Conservation (phyloP, 2,113 vertebrate species). For the Callionymus lyra region DNA sequence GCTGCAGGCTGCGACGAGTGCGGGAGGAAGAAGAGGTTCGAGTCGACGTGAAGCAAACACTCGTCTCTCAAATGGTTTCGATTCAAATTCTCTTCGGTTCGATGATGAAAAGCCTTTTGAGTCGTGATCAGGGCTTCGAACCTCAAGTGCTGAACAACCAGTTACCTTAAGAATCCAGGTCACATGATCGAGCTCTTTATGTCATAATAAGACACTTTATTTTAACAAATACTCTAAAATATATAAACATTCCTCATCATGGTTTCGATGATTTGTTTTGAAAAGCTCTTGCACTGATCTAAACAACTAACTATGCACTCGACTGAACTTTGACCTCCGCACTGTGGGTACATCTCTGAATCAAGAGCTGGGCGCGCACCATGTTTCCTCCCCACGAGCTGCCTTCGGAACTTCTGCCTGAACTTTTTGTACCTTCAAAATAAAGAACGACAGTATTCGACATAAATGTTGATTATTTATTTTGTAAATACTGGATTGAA, state of each 20-base stretch:
- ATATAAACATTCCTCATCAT: too few relatives aligned
- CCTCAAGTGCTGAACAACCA: too few relatives aligned
- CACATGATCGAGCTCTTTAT: too few relatives aligned
- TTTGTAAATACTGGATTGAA: slow-evolving; percentile 43
- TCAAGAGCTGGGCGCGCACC: slow-evolving; percentile 10
- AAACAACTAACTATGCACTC: slow-evolving; percentile 50
- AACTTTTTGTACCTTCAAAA: slow-evolving; percentile 49
- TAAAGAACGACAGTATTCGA: slow-evolving; percentile 35
- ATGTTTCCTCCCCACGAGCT: slow-evolving; percentile 36
- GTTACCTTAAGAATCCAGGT: too few relatives aligned
- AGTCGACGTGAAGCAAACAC: slow-evolving; percentile 31
- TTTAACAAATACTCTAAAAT: too few relatives aligned
- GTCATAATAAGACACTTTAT: too few relatives aligned
- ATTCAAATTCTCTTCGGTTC: too few relatives aligned
- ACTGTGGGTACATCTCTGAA: slow-evolving; percentile 34
- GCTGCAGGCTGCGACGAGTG: not conserved
- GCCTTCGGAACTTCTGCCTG: slow-evolving; percentile 43
- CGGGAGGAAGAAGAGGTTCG: too few relatives aligned
- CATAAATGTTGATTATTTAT: slow-evolving; percentile 40
- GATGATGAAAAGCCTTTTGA: too few relatives aligned
- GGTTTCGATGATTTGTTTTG: not conserved
- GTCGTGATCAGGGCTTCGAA: too few relatives aligned
- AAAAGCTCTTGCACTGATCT: slow-evolving; percentile 6
- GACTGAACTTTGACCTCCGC: slow-evolving; percentile 28
- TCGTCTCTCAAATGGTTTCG: too few relatives aligned